phyloP scores from a whole-genome alignment of 1,140 invertebrate genomes.

The Cyphomyrmex costatus region DNA sequence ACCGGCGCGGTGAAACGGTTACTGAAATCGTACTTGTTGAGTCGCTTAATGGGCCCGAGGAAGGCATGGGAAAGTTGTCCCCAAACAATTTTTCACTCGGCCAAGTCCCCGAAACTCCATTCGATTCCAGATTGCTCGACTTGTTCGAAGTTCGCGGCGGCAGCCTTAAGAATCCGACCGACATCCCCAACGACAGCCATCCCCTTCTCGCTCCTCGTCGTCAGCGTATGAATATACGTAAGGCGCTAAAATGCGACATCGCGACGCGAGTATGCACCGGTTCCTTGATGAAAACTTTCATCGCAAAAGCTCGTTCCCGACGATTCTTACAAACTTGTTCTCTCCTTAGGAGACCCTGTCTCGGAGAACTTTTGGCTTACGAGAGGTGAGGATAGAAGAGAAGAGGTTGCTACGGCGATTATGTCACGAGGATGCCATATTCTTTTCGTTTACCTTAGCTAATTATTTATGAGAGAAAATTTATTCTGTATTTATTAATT shows the following conservation, averaged over 20 bases:
- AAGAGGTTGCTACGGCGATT: not conserved
- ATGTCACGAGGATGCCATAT: conserved; percentile 3
- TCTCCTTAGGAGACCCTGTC: not conserved
- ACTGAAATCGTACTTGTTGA: conserved; percentile 81
- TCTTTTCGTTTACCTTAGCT: conserved; percentile 13
- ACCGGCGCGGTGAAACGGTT: conserved; percentile 68
- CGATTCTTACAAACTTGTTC: conserved; percentile 64
- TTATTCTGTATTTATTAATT: conserved; percentile 33
- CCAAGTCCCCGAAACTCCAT: conserved; percentile 81
- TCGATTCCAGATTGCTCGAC: conserved; percentile 82
- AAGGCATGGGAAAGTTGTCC: conserved; percentile 77
- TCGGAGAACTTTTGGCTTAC: conserved; percentile 36
- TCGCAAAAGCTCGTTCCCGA: conserved; percentile 45
- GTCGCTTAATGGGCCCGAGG: conserved; percentile 79
- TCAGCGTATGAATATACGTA: conserved; percentile 4
- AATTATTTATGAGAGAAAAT: conserved; percentile 14
- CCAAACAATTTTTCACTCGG: conserved; percentile 83
- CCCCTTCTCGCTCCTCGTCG: not conserved
- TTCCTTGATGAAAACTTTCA: conserved; percentile 70
- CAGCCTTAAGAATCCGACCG: conserved; percentile 9
- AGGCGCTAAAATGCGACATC: not conserved
- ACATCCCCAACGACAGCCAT: conserved; percentile 24
- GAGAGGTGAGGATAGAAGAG: not conserved
- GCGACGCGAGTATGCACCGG: conserved; percentile 28
- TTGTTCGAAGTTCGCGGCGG: conserved; percentile 80